Evolutionary conservation across 92 coral and sea anemone species (phyloP), one percentile per base, ranked within the genome.

Genomic region (Porites evermanni): DNA sequence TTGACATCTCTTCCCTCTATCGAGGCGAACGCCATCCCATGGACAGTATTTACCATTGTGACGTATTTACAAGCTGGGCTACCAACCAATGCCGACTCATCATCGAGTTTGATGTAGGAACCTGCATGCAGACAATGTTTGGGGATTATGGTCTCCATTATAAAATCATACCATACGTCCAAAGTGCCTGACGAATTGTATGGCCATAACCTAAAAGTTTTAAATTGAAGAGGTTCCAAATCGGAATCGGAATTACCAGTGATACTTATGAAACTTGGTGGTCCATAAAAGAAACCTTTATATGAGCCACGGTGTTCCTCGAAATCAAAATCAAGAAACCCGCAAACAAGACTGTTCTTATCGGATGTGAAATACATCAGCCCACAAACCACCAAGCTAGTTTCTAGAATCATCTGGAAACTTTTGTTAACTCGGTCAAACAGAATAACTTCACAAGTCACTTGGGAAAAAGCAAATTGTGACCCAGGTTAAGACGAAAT

Each of bases 151-250:
- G 26, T 24, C 2, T 24, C 26, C 26, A n/a, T n/a, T n/a, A n/a
- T n/a, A 0, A 24, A 24, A 24, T 24, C 16, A n/a, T n/a, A n/a
- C 10, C 7, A 6, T n/a, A n/a, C n/a, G 18, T 19, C 8, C 24
- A 8, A 9, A 6, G 12, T 2, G n/a, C 19, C 19, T 26, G 32
- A 1, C 20, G 72, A 29, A 0, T 38, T 1, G 63, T 21, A 64
- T 3, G 82, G 82, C 82, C 82, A 78, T 7, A 78, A 50, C 4
- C 38, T 4, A 17, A 78, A 63, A 12, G 10, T 0, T 12, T 0
- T 0, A 1, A 1, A 0, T 24, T 69, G 18, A 12, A 12, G 0
- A 1, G 51, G 0, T 0, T 10, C 1, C 0, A 24, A 24, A 1
- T 0, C 50, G 1, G 0, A 21, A 53, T 8, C 13, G 10, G 74